Percentiles rank a stretch among this genome's conserved stretches.
phyloP scores from a whole-genome alignment of 2,797 vertebrate genomes.

The Atherinosoma microstoma region DNA sequence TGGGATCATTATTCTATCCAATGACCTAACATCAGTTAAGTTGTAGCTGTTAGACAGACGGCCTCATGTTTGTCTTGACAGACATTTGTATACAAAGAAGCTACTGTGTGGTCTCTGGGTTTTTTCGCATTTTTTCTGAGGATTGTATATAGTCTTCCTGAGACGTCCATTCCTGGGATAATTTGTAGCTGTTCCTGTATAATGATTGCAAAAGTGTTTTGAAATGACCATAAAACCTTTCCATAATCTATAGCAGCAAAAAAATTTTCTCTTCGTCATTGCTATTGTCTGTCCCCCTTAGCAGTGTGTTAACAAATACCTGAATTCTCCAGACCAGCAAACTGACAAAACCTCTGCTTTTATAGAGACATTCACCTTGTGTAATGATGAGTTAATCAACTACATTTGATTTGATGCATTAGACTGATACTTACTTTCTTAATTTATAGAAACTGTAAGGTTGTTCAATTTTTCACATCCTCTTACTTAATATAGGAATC shows the following conservation, averaged over 20 bases:
- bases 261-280: background rate
- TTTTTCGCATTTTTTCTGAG: too few species aligned
- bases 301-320: background rate
- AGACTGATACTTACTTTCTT: background rate
- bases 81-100: too few species aligned
- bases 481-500: conserved; percentile 6
- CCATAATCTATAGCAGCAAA: too few species aligned
- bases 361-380: background rate
- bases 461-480: background rate
- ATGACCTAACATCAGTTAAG: background rate
- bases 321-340: background rate
- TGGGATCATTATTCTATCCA: background rate
- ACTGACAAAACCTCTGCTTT: background rate
- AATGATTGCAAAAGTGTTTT: too few species aligned
- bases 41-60: background rate
- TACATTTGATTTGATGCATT: background rate
- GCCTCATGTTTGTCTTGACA: too few species aligned
- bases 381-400: background rate
- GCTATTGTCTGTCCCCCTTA: background rate
- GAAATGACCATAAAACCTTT: too few species aligned
- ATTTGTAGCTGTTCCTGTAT: too few species aligned
- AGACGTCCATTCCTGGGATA: too few species aligned
- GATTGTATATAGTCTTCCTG: too few species aligned
- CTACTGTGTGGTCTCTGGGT: too few species aligned
- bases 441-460: background rate